Evolutionary conservation across 2,797 vertebrate species (phyloP).

Genomic region (Echiichthys vipera): DNA sequence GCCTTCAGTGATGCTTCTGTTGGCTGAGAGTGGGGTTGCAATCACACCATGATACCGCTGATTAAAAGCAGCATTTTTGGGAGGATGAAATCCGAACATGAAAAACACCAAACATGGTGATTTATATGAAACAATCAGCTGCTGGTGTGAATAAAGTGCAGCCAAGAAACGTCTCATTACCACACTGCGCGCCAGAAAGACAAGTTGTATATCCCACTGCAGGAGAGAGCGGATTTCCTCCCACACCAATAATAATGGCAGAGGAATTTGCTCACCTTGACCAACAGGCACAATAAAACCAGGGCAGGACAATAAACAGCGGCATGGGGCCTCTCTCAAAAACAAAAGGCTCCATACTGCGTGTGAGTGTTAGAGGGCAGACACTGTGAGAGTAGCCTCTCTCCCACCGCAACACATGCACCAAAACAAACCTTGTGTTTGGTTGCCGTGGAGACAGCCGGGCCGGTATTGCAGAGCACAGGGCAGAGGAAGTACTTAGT

Average conservation of each 20-base stretch:
- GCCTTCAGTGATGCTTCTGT: constrained; percentile 20
- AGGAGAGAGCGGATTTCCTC: constrained; percentile 38
- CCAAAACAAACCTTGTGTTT: constrained; percentile 84
- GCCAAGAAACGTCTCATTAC: constrained; percentile 23
- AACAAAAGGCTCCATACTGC: constrained; percentile 60
- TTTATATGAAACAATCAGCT: constrained; percentile 33
- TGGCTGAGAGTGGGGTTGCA: neutral
- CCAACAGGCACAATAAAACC: constrained; percentile 39
- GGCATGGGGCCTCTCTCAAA: constrained; percentile 9
- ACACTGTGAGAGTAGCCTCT: constrained; percentile 38
- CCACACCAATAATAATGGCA: constrained; percentile 18
- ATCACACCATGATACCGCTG: neutral
- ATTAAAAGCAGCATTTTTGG: constrained; percentile 8
- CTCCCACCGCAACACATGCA: constrained; percentile 57
- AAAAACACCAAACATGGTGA: constrained; percentile 34
- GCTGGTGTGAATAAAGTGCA: constrained; percentile 13
- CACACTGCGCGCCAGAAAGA: constrained; percentile 5
- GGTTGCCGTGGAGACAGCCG: constrained; percentile 75
- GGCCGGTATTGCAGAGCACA: constrained; percentile 42
- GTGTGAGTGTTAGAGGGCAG: constrained; percentile 38
- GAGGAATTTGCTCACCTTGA: constrained; percentile 58
- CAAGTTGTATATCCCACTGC: constrained; percentile 2
- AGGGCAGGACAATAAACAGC: constrained; percentile 15
- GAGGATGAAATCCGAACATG: neutral
- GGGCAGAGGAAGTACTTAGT: constrained; percentile 69